phyloP scores from a whole-genome alignment of 2,888 invertebrate genomes.

The Melanotus villosus region DNA sequence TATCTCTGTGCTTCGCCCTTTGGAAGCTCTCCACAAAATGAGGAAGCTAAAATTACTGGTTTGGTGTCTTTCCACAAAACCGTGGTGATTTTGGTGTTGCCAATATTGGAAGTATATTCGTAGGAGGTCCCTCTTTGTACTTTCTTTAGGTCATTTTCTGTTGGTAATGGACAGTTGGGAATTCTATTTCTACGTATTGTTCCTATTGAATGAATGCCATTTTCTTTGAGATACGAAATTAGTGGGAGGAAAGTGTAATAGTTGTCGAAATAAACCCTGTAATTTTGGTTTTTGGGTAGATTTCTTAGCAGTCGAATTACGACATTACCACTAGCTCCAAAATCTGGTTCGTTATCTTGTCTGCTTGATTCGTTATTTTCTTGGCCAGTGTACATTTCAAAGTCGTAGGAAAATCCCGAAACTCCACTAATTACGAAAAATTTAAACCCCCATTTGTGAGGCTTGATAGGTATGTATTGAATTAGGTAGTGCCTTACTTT shows the following conservation, averaged over 20 bases:
- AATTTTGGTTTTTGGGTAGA: neutral
- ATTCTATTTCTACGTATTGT: constrained; percentile 50
- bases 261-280: neutral
- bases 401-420: constrained; percentile 46
- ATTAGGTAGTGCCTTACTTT: too few species aligned
- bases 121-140: constrained; percentile 45
- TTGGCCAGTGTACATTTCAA: constrained; percentile 48
- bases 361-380: constrained; percentile 29
- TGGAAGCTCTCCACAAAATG: constrained; percentile 56
- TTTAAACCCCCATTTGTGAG: constrained; percentile 51
- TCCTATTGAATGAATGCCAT: constrained; percentile 40
- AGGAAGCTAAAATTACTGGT: constrained; percentile 56
- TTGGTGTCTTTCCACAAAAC: constrained; percentile 60
- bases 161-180: constrained; percentile 46
- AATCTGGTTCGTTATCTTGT: constrained; percentile 18
- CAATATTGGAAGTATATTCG: constrained; percentile 20
- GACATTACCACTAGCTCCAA: neutral
- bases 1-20: constrained; percentile 14
- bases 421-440: constrained; percentile 44
- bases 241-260: constrained; percentile 28
- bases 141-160: constrained; percentile 27
- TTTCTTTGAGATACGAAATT: constrained; percentile 35
- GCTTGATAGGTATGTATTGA: constrained; percentile 46
- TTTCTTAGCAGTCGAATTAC: neutral
- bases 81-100: constrained; percentile 45